Conservation (phyloP, 1,140 invertebrate genomes). For the Drosophila aff. region DNA sequence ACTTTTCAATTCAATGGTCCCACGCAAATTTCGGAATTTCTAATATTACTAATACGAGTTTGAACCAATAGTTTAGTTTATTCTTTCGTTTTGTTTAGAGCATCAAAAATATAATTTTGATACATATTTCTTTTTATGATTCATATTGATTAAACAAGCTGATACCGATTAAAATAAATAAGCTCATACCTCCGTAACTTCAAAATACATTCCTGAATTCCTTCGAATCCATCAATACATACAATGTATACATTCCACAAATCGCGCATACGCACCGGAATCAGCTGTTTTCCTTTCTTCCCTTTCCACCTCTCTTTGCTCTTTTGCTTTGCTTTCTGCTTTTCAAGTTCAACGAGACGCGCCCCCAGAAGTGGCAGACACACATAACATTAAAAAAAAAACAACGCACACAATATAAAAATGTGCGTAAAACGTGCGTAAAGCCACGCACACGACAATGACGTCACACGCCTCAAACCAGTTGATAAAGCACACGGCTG, state of each 20-base stretch:
- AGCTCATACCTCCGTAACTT: background rate
- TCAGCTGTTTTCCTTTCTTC: conserved; percentile 50
- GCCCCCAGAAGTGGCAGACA: conserved; percentile 52
- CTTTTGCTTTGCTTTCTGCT: conserved; percentile 20
- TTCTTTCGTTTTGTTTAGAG: too few species aligned
- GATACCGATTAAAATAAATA: too few species aligned
- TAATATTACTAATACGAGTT: background rate
- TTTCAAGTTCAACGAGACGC: conserved; percentile 61
- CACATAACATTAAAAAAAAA: conserved; percentile 1
- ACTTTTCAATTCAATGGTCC: conserved; percentile 13
- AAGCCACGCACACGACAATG: conserved; percentile 56
- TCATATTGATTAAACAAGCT: too few species aligned
- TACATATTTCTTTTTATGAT: too few species aligned
- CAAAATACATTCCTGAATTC: background rate
- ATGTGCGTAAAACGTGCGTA: conserved; percentile 62
- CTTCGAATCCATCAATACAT: background rate
- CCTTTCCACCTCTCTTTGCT: background rate
- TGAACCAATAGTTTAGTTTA: too few species aligned
- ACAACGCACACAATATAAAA: conserved; percentile 23
- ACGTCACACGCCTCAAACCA: conserved; percentile 65
- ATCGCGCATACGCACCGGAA: conserved; percentile 4
- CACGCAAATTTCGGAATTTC: conserved; percentile 1
- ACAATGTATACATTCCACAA: background rate
- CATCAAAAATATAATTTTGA: too few species aligned
- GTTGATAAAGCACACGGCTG: conserved; percentile 22